These are phyloP conservation scores for Falco punctatus DNA, from an alignment of 2,113 vertebrate genomes.

Conservation along the genomic window DNA sequence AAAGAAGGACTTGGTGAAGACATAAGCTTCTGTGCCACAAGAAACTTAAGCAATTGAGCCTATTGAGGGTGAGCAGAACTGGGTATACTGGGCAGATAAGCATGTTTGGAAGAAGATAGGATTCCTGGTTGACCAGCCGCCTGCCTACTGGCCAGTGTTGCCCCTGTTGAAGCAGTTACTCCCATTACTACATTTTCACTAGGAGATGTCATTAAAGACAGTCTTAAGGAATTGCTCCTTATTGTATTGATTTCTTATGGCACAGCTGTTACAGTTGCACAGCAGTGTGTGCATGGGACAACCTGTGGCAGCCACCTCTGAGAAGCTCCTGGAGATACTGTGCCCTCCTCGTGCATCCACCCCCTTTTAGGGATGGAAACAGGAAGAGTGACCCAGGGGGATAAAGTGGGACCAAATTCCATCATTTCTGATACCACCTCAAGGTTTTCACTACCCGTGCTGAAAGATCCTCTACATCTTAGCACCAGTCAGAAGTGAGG, in stretches of 20 bases:
- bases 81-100: not conserved
- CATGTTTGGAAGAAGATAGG: not conserved
- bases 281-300: not conserved
- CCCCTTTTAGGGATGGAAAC: not conserved
- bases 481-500: not conserved
- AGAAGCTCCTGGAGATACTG: not conserved
- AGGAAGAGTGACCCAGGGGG: accelerated
- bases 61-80: not conserved
- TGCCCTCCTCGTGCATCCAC: not conserved
- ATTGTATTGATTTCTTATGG: not conserved
- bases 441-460: not conserved
- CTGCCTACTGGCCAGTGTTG: not conserved
- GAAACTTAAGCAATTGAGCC: not conserved
- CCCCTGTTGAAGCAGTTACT: not conserved
- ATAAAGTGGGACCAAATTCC: not conserved
- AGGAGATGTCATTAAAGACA: not conserved
- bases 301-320: accelerated
- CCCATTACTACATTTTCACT: not conserved
- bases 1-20: constrained; percentile 33
- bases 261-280: not conserved
- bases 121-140: not conserved
- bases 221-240: not conserved
- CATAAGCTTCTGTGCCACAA: not conserved
- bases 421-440: not conserved
- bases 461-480: not conserved